A percentile compares a stretch with the other conserved stretches of the same genome.
phyloP scores from a whole-genome alignment of 2,888 invertebrate genomes.

The Agrotis segetum region DNA sequence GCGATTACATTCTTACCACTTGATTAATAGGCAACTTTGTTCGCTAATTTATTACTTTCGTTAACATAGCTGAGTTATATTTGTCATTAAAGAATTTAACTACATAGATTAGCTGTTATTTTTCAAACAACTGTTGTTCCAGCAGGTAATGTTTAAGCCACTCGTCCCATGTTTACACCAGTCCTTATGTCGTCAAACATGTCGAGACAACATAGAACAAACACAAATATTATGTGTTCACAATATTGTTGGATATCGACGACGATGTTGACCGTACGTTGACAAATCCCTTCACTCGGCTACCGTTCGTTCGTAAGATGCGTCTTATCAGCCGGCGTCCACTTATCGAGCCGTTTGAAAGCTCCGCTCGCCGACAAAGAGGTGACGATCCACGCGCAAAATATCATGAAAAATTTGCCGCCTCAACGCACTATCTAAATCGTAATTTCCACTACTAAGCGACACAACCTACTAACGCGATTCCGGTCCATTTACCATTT shows the following conservation, averaged over 20 bases:
- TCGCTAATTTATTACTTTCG: conserved; percentile 51
- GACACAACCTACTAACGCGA: conserved; percentile 27
- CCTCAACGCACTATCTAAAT: conserved; percentile 61
- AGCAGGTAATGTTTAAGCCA: conserved; percentile 23
- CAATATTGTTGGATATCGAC: conserved; percentile 63
- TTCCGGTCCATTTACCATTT: conserved; percentile 44
- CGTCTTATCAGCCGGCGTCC: conserved; percentile 82
- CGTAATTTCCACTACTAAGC: conserved; percentile 50
- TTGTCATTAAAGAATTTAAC: conserved; percentile 24
- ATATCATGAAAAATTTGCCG: conserved; percentile 73
- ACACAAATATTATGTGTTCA: conserved; percentile 70
- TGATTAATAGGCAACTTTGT: conserved; percentile 59
- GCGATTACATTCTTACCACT: conserved; percentile 51
- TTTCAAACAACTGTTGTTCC: conserved; percentile 33
- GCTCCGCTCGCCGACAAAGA: conserved; percentile 85
- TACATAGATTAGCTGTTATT: conserved; percentile 20
- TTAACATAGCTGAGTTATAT: conserved; percentile 29
- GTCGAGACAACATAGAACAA: conserved; percentile 59
- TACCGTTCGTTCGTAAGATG: conserved; percentile 83
- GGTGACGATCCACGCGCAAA: conserved; percentile 85
- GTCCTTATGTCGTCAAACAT: conserved; percentile 51
- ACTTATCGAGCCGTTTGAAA: conserved; percentile 85
- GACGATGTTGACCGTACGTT: conserved; percentile 85
- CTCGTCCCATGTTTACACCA: conserved; percentile 45
- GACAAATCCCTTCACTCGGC: conserved; percentile 87